Evolutionary conservation across 2,797 vertebrate species (phyloP).

Genomic region (Coilia nasus): DNA sequence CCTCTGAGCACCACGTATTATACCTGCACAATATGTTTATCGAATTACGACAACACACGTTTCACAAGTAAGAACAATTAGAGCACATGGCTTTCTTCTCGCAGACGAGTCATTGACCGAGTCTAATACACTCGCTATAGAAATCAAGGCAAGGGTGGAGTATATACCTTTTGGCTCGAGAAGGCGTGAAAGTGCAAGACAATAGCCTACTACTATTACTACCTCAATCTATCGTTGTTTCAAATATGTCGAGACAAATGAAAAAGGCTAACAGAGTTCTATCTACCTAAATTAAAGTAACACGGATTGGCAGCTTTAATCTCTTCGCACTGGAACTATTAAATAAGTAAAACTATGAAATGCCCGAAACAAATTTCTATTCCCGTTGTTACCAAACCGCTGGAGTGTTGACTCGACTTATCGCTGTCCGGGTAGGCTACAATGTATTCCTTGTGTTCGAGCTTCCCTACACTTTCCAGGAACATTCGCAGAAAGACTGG

Average conservation of each 20-base stretch:
- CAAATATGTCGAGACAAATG: not conserved
- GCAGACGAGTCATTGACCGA: not conserved
- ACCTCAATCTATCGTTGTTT: not conserved
- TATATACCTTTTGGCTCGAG: not conserved
- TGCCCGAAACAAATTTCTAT: not conserved
- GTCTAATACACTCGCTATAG: not conserved
- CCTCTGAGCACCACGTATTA: not conserved
- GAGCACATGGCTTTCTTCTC: not conserved
- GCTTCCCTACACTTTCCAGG: slow-evolving; percentile 60
- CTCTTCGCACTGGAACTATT: not conserved
- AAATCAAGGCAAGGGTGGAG: not conserved
- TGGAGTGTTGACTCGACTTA: not conserved
- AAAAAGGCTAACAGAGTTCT: not conserved
- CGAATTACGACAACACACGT: not conserved
- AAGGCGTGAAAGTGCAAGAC: not conserved
- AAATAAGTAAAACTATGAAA: not conserved
- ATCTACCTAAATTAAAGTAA: not conserved
- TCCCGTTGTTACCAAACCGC: too few relatives aligned
- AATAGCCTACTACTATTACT: not conserved
- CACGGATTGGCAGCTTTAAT: not conserved
- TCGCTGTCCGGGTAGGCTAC: slow-evolving; percentile 22
- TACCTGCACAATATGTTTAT: not conserved
- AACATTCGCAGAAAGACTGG: slow-evolving; percentile 61
- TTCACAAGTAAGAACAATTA: not conserved
- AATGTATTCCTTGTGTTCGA: slow-evolving; percentile 41